A percentile compares a stretch with the other conserved stretches of the same genome.
Conservation (phyloP, 2,888 invertebrate species). For the Dryobotodes eremita region DNA sequence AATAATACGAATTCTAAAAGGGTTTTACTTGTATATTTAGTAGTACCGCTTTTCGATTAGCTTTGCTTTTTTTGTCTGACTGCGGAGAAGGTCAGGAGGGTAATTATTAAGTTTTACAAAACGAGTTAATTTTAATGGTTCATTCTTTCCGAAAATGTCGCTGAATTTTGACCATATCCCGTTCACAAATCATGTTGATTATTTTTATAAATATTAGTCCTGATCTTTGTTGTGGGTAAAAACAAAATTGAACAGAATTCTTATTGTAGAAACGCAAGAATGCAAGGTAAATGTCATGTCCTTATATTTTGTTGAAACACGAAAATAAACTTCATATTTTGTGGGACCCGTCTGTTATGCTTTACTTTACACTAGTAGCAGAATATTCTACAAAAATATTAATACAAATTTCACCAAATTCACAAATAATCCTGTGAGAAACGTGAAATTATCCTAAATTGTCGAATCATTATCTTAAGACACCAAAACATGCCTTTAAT, state of each 20-base stretch:
- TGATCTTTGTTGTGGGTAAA: not conserved
- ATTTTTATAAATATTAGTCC: not conserved
- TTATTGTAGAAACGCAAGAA: not conserved
- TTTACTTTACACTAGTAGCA: not conserved
- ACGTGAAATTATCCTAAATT: slow-evolving; percentile 16
- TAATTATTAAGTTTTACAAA: not conserved
- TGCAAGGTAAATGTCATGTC: not conserved
- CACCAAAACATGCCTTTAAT: slow-evolving; percentile 19
- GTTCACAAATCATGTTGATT: not conserved
- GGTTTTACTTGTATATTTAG: not conserved
- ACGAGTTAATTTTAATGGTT: not conserved
- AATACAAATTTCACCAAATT: not conserved
- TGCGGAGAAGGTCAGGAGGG: not conserved
- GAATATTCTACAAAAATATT: not conserved
- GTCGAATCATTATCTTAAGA: slow-evolving; percentile 21
- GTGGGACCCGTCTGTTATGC: not conserved
- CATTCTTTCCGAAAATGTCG: not conserved
- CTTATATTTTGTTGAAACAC: not conserved
- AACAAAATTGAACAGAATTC: not conserved
- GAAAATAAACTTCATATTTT: not conserved
- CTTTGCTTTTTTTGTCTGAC: not conserved
- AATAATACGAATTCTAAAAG: slow-evolving; percentile 17
- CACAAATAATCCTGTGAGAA: not conserved
- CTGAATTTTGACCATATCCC: not conserved
- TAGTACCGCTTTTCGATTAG: not conserved